Base-by-base conservation (phyloP, 2,888 invertebrate genomes). In the Ophion ventricosus region DNA sequence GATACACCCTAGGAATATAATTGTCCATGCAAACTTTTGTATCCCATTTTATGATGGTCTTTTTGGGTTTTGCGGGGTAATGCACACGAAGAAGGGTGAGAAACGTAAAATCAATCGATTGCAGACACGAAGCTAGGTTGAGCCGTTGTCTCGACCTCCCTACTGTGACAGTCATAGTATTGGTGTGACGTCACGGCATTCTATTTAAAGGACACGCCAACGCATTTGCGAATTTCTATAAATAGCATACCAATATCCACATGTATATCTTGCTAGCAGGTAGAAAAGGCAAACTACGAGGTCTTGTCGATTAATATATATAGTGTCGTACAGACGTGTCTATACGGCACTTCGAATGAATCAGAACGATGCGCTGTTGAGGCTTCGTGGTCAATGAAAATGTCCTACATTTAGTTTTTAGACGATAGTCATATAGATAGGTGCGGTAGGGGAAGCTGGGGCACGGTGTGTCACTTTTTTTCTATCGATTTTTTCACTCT, bases 131-230 rank as follows among this genome's bases (percentile, higher is more conserved):
- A 61, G 43, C 35, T 14, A 10, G 17, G n/a, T 49, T 43, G 23
- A n/a, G 54, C 23, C 35, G 8, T 54, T 29, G 87, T 63, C 40
- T 29, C 61, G n/a, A 25, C 2, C 20, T 20, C 67, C n/a, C 57
- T 10, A 35, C 29, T 25, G 61, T 43, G 76, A 57, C 23, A 17
- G 43, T 26, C 3, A 20, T 86, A 87, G 88, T 89, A 88, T 87
- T 88, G 85, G 83, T 20, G 87, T 91, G 91, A 90, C 91, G 91
- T 91, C 91, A 90, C 87, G 88, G 88, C 86, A 90, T 80, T 87
- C 90, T 91, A 91, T 90, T 91, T 87, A 87, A 70, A 88, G 88
- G 88, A 87, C 83, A 87, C 88, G 87, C 87, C 88, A 86, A 88
- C 88, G 90, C 88, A 87, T 88, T 89, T 86, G 85, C 87, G 54